Base-by-base conservation (phyloP, 2,888 invertebrate species). In the Dolichomitus sp. region DNA sequence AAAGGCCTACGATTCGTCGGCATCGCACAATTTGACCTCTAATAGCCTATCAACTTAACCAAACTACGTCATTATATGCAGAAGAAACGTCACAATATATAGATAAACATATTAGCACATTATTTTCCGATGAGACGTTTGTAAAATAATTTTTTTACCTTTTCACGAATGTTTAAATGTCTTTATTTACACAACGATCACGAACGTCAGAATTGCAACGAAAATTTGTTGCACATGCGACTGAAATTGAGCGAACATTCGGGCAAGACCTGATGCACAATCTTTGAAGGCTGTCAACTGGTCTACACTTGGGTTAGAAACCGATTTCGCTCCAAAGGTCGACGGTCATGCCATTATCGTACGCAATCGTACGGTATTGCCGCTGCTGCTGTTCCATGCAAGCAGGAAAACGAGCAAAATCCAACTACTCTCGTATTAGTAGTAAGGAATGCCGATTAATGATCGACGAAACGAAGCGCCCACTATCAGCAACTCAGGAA, bases 311-410 rank as follows among this genome's bases (percentile, higher is more conserved):
- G 37, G n/a, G 14, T 33, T 59, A 37, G 33, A 59, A 59, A 33
- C n/a, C 30, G n/a, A 33, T 40, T 40, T 19, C 61, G 19, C n/a
- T 61, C 61, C 61, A 61, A 61, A 61, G 61, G 37, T 61, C 37
- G 17, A 61, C 37, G 61, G 17, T 61, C 61, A 61, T 61, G 14
- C n/a, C 14, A 14, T 61, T 61, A 61, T 61, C 61, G 14, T 33
- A 4, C 5, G 7, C n/a, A n/a, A n/a, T n/a, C n/a, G n/a, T n/a
- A 6, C 7, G 0, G 30, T 27, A 12, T 14, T 27, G 27, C 23
- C 27, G 7, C 37, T 61, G 59, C 33, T 59, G 54, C 23, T 54
- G 23, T 23, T 23, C 17, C 48, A 17, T 48, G 17, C 6, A 17
- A 48, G 48, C 48, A 17, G 17, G 6, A 37, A 48, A 48, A 17